These are phyloP conservation scores for Crotalus helleri DNA, from an alignment of 2,113 vertebrate species.

Conservation along the genomic window DNA sequence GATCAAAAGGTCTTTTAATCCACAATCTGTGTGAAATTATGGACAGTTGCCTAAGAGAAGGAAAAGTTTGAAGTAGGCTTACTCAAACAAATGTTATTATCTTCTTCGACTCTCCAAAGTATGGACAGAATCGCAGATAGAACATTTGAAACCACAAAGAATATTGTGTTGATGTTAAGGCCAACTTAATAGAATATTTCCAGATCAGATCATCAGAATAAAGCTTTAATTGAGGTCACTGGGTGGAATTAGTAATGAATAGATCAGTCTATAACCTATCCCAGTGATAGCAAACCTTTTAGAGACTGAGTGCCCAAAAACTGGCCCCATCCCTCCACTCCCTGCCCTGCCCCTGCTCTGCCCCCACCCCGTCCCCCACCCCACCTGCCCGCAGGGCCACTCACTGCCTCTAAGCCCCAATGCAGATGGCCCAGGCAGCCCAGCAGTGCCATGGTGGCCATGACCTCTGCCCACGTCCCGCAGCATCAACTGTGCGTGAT, in stretches of 20 bases:
- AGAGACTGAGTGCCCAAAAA: too few species aligned
- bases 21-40: neutral
- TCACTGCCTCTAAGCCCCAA: too few species aligned
- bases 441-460: too few species aligned
- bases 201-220: neutral
- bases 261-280: neutral
- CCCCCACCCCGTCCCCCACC: too few species aligned
- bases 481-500: too few species aligned
- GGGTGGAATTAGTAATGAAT: neutral
- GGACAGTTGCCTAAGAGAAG: neutral
- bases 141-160: neutral
- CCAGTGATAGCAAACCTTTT: too few species aligned
- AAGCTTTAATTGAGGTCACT: neutral
- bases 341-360: too few species aligned
- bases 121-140: neutral
- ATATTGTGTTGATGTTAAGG: neutral
- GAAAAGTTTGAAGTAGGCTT: neutral
- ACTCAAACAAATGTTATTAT: neutral
- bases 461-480: too few species aligned
- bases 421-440: too few species aligned
- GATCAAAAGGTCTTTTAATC: neutral
- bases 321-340: too few species aligned
- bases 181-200: neutral
- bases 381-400: too few species aligned
- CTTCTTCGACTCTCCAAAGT: neutral